A percentile compares a stretch with the other conserved stretches of the same genome.
phyloP scores from a whole-genome alignment of 2,797 vertebrate genomes.

The Chaetodon trifasciatus region DNA sequence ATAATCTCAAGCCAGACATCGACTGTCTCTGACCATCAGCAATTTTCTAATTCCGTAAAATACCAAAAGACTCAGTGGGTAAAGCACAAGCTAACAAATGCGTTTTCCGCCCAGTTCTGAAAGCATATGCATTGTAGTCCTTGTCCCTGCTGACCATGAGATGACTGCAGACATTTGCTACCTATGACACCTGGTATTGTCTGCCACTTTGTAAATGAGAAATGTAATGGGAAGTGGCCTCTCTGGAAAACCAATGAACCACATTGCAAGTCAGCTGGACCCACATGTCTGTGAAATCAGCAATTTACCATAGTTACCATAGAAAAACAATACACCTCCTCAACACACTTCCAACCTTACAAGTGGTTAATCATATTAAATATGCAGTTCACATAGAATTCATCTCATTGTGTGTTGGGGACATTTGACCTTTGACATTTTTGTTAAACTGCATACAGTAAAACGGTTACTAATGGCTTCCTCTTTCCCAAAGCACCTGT shows the following conservation, averaged over 20 bases:
- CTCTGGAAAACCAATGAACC: not conserved
- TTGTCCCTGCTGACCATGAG: not conserved
- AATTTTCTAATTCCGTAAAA: not conserved
- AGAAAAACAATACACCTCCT: not conserved
- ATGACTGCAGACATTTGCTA: not conserved
- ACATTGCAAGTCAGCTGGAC: not conserved
- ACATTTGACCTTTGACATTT: not conserved
- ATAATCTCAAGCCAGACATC: not conserved
- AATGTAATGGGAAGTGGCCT: not conserved
- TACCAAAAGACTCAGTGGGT: not conserved
- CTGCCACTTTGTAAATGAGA: not conserved
- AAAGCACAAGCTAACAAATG: not conserved
- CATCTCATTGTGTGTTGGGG: not conserved
- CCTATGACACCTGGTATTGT: not conserved
- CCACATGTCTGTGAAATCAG: not conserved
- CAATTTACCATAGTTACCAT: not conserved
- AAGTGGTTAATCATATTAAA: not conserved
- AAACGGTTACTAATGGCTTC: not conserved
- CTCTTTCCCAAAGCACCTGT: not conserved
- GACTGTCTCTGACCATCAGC: not conserved
- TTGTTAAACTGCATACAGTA: not conserved
- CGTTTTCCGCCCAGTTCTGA: not conserved
- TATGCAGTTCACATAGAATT: not conserved
- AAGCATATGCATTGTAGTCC: not conserved
- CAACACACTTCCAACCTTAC: not conserved